Percentiles rank a stretch among this genome's conserved stretches.
Evolutionary conservation across 2,113 vertebrate species (phyloP).

Genomic region (Chrysemys picta): DNA sequence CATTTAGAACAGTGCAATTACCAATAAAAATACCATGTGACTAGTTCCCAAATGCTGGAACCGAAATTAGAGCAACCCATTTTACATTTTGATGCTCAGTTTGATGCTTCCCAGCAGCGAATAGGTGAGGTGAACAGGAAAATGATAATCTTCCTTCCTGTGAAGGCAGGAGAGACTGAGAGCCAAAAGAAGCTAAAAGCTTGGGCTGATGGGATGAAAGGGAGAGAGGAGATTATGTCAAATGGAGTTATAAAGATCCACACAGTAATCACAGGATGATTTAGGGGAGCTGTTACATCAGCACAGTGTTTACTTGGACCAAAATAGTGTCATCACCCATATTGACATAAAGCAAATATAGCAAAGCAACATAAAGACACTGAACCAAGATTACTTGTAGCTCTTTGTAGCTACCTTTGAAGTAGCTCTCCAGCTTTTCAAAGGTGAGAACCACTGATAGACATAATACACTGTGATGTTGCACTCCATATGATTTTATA

Average conservation of each 20-base stretch:
- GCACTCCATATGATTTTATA: too few species aligned
- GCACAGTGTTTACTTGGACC: background rate
- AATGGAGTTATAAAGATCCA: background rate
- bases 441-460: background rate
- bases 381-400: background rate
- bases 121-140: background rate
- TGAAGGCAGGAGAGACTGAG: background rate
- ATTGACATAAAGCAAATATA: background rate
- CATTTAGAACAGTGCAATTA: background rate
- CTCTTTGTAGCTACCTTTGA: background rate
- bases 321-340: background rate
- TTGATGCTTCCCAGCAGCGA: background rate
- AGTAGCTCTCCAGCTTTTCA: background rate
- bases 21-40: background rate
- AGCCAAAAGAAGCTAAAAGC: background rate
- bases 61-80: background rate
- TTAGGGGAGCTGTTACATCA: background rate
- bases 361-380: background rate
- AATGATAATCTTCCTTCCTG: background rate
- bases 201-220: background rate
- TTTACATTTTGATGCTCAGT: background rate
- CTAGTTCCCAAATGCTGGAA: background rate
- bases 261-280: background rate
- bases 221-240: background rate
- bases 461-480: background rate